Conservation (phyloP, 2,888 invertebrate species). For the Nephrotoma appendiculata region DNA sequence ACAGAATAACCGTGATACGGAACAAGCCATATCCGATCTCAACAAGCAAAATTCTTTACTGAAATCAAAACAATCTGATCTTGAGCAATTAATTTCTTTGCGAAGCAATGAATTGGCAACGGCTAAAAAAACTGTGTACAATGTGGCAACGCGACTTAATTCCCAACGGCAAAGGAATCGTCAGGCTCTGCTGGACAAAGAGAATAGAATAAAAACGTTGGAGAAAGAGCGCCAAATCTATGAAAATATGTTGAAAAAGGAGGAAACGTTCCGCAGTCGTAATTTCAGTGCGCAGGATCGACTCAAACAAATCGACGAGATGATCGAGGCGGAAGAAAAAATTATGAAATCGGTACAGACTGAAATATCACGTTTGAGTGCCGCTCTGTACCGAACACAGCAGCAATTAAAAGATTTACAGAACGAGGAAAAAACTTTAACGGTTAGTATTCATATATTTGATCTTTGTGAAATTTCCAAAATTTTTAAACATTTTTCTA, state of each 20-base stretch:
- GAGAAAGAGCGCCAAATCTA: conserved; percentile 16
- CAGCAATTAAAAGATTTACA: conserved; percentile 21
- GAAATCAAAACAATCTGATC: conserved; percentile 23
- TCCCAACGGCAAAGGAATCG: conserved; percentile 25
- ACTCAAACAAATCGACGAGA: conserved; percentile 26
- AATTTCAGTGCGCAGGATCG: conserved; percentile 26
- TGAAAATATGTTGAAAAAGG: conserved; percentile 15
- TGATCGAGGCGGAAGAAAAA: conserved; percentile 24
- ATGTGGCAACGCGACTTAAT: conserved; percentile 22
- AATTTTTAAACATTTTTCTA: conserved; percentile 8
- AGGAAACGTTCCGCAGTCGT: conserved; percentile 20
- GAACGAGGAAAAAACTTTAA: conserved; percentile 20
- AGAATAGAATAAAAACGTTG: conserved; percentile 17
- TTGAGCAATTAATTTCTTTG: conserved; percentile 24
- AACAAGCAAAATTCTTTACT: conserved; percentile 30
- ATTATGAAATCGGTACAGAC: conserved; percentile 19
- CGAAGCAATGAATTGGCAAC: conserved; percentile 30
- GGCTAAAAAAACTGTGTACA: conserved; percentile 25
- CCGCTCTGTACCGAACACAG: conserved; percentile 24
- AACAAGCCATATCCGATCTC: conserved; percentile 28
- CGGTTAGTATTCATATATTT: conserved; percentile 11
- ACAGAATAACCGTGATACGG: conserved; percentile 36
- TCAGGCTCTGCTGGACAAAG: conserved; percentile 16
- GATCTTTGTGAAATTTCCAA: neutral
- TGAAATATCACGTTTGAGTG: conserved; percentile 24